These are phyloP conservation scores for Euspilapteryx auroguttella DNA, from an alignment of 2,888 invertebrate genomes.

Conservation along the genomic window DNA sequence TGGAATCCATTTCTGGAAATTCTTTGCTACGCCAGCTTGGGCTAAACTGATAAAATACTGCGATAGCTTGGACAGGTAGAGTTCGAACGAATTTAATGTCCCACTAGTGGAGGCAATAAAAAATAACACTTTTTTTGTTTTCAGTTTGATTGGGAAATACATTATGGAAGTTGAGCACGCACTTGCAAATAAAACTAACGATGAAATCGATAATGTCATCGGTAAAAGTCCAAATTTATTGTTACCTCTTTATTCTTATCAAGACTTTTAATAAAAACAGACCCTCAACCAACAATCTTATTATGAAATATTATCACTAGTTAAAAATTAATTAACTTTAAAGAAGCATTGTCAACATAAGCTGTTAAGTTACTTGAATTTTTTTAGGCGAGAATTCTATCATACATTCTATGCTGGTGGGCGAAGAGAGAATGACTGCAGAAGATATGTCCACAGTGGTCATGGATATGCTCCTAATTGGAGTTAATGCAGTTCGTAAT, in stretches of 20 bases:
- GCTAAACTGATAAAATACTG: conserved; percentile 60
- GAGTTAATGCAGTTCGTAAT: conserved; percentile 62
- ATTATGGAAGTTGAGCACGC: conserved; percentile 50
- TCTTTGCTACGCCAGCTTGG: conserved; percentile 63
- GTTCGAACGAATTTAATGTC: conserved; percentile 51
- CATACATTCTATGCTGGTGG: conserved; percentile 56
- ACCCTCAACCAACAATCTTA: too few species aligned
- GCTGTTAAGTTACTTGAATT: too few species aligned
- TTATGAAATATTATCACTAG: too few species aligned
- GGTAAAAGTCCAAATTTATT: too few species aligned
- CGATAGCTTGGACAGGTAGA: conserved; percentile 62
- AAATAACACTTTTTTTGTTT: conserved; percentile 7
- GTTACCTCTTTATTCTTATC: too few species aligned
- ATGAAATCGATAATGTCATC: too few species aligned
- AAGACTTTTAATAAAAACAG: too few species aligned
- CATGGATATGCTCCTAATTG: conserved; percentile 68
- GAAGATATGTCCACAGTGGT: conserved; percentile 66
- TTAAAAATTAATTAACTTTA: too few species aligned
- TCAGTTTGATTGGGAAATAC: conserved; percentile 63
- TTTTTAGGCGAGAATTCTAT: conserved; percentile 17
- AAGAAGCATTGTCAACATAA: too few species aligned
- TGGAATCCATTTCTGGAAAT: conserved; percentile 67
- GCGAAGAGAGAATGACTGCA: conserved; percentile 51
- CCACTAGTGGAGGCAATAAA: conserved; percentile 64
- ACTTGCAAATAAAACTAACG: conserved; percentile 16